Evolutionary conservation across 2,113 vertebrate species (phyloP).

Genomic region (Neodontobutis hainanensis): DNA sequence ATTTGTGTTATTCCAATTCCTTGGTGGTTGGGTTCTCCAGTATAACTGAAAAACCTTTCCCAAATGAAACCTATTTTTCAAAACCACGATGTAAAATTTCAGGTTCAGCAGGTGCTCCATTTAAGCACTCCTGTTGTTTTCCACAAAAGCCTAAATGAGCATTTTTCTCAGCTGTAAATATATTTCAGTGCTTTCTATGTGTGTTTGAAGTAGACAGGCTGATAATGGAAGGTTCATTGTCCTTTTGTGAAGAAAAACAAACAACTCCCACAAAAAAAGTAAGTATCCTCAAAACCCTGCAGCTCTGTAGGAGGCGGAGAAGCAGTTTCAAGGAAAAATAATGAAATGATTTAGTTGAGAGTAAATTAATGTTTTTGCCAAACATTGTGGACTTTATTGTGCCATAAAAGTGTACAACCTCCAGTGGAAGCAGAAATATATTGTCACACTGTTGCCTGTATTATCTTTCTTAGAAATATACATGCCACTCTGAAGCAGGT

Average conservation of each 20-base stretch:
- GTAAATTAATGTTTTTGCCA: too few species aligned
- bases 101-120: too few species aligned
- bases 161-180: conserved; percentile 43
- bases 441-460: conserved; percentile 1
- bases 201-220: conserved; percentile 24
- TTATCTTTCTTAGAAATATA: conserved; percentile 13
- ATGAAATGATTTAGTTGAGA: background rate
- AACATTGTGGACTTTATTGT: too few species aligned
- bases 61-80: too few species aligned
- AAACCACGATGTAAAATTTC: too few species aligned
- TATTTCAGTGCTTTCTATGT: conserved; percentile 19
- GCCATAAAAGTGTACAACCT: conserved; percentile 27
- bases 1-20: too few species aligned
- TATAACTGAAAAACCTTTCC: too few species aligned
- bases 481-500: background rate
- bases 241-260: conserved; percentile 23
- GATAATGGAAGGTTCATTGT: conserved; percentile 8
- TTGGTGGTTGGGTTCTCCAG: too few species aligned
- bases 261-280: background rate
- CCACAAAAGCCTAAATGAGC: conserved; percentile 24
- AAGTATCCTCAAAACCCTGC: background rate
- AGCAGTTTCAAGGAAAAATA: too few species aligned
- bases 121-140: conserved; percentile 6
- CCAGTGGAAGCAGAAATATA: background rate
- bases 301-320: background rate